Conservation (phyloP, 2,888 invertebrate genomes). For the Allolobophora icterica region DNA sequence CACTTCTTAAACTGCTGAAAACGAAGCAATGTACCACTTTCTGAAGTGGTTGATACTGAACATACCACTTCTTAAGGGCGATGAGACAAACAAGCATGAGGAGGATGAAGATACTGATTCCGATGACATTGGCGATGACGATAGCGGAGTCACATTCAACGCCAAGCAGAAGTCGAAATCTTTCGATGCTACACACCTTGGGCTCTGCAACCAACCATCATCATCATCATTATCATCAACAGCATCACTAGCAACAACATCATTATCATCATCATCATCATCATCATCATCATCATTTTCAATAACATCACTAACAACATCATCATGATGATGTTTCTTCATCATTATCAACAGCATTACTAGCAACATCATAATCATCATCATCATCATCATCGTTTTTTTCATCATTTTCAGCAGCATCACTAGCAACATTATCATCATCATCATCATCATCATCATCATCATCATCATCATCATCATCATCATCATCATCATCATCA, state of each 20-base stretch:
- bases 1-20: background rate
- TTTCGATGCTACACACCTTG: conserved; percentile 72
- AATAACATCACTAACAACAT: no score
- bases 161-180: conserved; percentile 74
- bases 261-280: background rate
- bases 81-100: conserved; percentile 71
- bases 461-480: background rate
- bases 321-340: no score
- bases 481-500: background rate
- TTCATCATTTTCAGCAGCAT: background rate
- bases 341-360: no score
- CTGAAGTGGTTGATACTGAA: background rate
- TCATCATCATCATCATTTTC: no score
- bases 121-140: conserved; percentile 73
- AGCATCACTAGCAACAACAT: no score
- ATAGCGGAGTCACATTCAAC: conserved; percentile 79
- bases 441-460: background rate
- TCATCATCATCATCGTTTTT: background rate
- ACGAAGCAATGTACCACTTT: background rate
- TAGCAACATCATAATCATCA: background rate
- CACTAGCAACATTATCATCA: background rate
- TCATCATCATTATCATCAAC: background rate
- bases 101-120: conserved; percentile 70
- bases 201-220: background rate
- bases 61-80: conserved; percentile 69